Conservation (phyloP, 2,888 invertebrate genomes). For the Acleris cristana region DNA sequence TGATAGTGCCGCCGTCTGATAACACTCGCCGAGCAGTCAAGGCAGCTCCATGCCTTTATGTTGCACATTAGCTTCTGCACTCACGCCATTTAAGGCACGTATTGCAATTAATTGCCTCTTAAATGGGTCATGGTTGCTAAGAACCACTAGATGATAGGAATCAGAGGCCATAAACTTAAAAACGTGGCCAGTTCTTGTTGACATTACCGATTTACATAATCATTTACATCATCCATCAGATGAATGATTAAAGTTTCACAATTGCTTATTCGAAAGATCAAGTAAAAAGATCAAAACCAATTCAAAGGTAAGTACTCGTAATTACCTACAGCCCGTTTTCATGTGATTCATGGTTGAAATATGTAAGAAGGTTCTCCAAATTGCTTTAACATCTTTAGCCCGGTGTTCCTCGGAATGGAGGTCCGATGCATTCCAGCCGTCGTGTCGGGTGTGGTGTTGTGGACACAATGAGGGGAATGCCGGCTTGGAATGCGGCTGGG, state of each 20-base stretch:
- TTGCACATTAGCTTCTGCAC: constrained; percentile 61
- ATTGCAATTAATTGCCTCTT: constrained; percentile 66
- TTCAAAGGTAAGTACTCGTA: background rate
- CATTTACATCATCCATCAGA: constrained; percentile 18
- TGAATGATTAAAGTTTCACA: background rate
- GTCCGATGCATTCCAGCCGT: constrained; percentile 61
- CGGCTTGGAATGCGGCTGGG: constrained; percentile 67
- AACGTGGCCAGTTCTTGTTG: constrained; percentile 38
- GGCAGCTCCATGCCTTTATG: constrained; percentile 55
- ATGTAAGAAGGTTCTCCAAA: constrained; percentile 42
- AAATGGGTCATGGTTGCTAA: constrained; percentile 67
- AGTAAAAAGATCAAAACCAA: constrained; percentile 3
- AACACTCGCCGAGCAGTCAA: constrained; percentile 59
- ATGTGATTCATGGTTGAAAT: constrained; percentile 48
- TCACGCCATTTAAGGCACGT: constrained; percentile 63
- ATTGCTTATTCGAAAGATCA: too few species aligned
- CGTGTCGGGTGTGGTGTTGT: constrained; percentile 55
- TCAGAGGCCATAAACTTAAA: constrained; percentile 53
- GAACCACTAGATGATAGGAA: constrained; percentile 56
- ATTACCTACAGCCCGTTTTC: background rate
- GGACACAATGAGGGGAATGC: constrained; percentile 64
- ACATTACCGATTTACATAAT: constrained; percentile 30
- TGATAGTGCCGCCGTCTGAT: constrained; percentile 72
- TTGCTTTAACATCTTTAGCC: constrained; percentile 47
- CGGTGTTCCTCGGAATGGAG: constrained; percentile 60